These are phyloP conservation scores for Acridotheres tristis DNA, from an alignment of 2,797 vertebrate species.

Conservation along the genomic window DNA sequence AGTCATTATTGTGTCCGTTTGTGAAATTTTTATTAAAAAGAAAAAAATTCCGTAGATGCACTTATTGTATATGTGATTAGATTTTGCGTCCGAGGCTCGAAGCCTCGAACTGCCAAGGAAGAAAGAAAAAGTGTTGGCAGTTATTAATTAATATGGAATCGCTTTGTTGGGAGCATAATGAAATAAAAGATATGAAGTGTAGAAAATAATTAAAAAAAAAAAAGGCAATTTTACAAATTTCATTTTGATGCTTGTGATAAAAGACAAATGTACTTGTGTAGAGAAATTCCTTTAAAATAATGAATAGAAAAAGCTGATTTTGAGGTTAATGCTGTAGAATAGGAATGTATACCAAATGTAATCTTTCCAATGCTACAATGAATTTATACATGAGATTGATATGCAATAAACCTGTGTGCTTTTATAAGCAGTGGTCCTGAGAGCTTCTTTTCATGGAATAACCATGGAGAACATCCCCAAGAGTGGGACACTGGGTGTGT, in stretches of 20 bases:
- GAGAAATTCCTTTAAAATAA: conserved; percentile 87
- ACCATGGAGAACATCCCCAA: rapidly evolving
- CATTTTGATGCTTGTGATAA: conserved; percentile 93
- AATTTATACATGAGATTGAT: conserved; percentile 99
- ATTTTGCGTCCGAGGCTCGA: conserved; percentile 84
- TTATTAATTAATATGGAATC: conserved; percentile 79
- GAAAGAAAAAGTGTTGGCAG: conserved; percentile 75
- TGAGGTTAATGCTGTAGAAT: conserved; percentile 98
- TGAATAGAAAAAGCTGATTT: conserved; percentile 87
- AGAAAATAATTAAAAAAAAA: conserved; percentile 57
- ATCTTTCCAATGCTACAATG: conserved; percentile 98
- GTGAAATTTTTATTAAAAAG: conserved; percentile 86
- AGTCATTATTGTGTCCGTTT: conserved; percentile 94
- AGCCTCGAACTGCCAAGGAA: conserved; percentile 84
- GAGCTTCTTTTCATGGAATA: conserved; percentile 25
- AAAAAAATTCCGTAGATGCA: conserved; percentile 91
- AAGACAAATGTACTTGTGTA: conserved; percentile 87
- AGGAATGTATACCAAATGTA: conserved; percentile 99
- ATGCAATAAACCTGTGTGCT: conserved; percentile 99
- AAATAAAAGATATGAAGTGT: conserved; percentile 75
- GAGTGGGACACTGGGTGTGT: rapidly evolving
- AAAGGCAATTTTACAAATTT: conserved; percentile 80
- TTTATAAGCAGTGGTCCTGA: conserved; percentile 80
- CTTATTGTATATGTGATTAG: conserved; percentile 94
- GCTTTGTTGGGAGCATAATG: conserved; percentile 88